Evolutionary conservation across 2,888 invertebrate species (phyloP).

Genomic region (Phyto melanocephala): DNA sequence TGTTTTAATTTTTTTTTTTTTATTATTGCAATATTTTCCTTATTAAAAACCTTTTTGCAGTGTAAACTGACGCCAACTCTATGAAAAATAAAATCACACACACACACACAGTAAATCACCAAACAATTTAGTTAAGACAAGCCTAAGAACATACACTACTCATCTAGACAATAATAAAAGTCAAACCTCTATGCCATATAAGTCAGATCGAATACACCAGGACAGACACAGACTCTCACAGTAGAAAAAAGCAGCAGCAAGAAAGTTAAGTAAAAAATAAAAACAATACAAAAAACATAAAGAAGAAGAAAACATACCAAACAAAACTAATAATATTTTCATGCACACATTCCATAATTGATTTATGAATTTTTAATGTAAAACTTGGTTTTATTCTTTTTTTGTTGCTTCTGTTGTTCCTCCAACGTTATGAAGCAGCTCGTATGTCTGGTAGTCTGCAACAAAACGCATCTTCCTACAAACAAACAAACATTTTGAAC

Average conservation of each 20-base stretch:
- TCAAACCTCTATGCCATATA: constrained; percentile 19
- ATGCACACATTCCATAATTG: constrained; percentile 78
- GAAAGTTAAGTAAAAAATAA: constrained; percentile 56
- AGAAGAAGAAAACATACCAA: constrained; percentile 53
- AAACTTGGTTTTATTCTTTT: constrained; percentile 67
- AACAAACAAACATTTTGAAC: constrained; percentile 5
- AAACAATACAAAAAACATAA: neutral
- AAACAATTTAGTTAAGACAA: constrained; percentile 14
- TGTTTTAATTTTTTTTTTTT: neutral
- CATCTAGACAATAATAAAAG: constrained; percentile 2
- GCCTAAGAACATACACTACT: constrained; percentile 16
- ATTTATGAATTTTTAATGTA: constrained; percentile 78
- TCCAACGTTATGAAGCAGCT: constrained; percentile 58
- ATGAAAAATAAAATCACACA: neutral
- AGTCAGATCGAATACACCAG: neutral
- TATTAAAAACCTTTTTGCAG: constrained; percentile 60
- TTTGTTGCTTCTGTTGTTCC: too few relatives aligned
- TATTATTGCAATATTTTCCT: constrained; percentile 42
- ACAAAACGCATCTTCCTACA: constrained; percentile 35
- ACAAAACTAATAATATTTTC: constrained; percentile 69
- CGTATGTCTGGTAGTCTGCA: constrained; percentile 27
- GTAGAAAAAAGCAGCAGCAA: constrained; percentile 64
- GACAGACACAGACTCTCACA: constrained; percentile 45
- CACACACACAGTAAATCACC: neutral
- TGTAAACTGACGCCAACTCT: constrained; percentile 58